phyloP scores from a whole-genome alignment of 1,140 invertebrate species.

The Meloidogyne exigua region DNA sequence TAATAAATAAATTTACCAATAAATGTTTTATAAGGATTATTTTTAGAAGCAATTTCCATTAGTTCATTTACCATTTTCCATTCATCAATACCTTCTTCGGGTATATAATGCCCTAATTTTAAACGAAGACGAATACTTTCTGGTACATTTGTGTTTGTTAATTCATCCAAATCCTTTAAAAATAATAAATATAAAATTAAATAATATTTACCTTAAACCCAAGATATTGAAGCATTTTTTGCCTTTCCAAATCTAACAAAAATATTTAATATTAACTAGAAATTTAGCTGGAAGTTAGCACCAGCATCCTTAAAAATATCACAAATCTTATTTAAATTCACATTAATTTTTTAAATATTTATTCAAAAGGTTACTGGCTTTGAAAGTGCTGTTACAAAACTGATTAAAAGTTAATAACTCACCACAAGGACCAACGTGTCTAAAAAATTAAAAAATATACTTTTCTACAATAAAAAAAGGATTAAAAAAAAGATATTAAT shows the following conservation, averaged over 20 bases:
- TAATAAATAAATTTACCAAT: conserved; percentile 71
- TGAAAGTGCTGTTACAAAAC: too few relatives aligned
- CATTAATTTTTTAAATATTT: too few relatives aligned
- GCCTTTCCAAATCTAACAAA: conserved; percentile 53
- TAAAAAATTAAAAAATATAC: neutral
- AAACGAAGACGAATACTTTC: conserved; percentile 51
- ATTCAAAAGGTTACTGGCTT: too few relatives aligned
- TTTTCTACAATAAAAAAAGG: neutral
- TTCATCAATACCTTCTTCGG: conserved; percentile 51
- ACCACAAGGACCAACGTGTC: neutral
- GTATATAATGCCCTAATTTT: conserved; percentile 44
- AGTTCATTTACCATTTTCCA: conserved; percentile 58
- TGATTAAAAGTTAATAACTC: too few relatives aligned
- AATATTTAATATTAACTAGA: neutral
- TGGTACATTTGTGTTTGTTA: conserved; percentile 60
- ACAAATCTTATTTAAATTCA: too few relatives aligned
- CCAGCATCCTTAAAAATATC: too few relatives aligned
- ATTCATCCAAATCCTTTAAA: conserved; percentile 38
- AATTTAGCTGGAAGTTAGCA: too few relatives aligned
- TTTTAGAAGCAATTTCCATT: conserved; percentile 48
- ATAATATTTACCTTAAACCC: conserved; percentile 54
- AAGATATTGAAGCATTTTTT: conserved; percentile 59
- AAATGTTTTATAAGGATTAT: conserved; percentile 78
- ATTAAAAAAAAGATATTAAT: too few relatives aligned
- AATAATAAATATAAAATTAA: neutral